Conservation (phyloP, 92 coral and sea anemone genomes). For the Metridium senile region DNA sequence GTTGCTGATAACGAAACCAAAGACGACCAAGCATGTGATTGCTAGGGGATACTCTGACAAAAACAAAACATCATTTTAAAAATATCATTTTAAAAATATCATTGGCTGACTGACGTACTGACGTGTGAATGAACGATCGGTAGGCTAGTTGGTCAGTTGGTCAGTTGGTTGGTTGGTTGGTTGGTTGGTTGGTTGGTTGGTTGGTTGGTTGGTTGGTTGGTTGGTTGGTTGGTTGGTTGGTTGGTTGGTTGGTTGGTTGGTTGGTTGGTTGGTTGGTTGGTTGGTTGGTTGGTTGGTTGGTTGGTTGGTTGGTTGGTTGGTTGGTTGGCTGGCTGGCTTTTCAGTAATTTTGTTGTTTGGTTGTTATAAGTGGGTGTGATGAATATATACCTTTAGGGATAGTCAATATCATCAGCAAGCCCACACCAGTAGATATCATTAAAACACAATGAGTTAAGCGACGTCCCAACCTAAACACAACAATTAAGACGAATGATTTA, state of each 20-base stretch:
- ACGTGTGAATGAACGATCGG: not conserved
- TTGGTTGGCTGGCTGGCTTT: not conserved
- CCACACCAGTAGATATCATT: conserved; percentile 16
- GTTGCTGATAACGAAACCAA: not conserved
- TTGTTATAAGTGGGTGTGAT: not conserved
- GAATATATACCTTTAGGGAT: conserved; percentile 16
- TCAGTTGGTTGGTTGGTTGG: not conserved
- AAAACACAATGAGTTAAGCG: conserved; percentile 4
- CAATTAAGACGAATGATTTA: not conserved
- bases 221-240: not conserved
- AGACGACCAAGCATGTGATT: conserved; percentile 4
- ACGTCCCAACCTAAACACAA: conserved; percentile 11
- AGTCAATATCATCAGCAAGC: conserved; percentile 7
- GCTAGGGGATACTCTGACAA: conserved; percentile 8
- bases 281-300: not conserved
- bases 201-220: not conserved
- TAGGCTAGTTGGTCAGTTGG: not conserved
- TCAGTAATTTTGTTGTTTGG: no score
- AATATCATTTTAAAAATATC: not conserved
- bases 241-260: not conserved
- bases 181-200: not conserved
- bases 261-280: not conserved
- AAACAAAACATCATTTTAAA: not conserved
- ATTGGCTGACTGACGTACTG: not conserved
- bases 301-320: not conserved